phyloP scores from a whole-genome alignment of 2,113 vertebrate species.

The Archilochus colubris region DNA sequence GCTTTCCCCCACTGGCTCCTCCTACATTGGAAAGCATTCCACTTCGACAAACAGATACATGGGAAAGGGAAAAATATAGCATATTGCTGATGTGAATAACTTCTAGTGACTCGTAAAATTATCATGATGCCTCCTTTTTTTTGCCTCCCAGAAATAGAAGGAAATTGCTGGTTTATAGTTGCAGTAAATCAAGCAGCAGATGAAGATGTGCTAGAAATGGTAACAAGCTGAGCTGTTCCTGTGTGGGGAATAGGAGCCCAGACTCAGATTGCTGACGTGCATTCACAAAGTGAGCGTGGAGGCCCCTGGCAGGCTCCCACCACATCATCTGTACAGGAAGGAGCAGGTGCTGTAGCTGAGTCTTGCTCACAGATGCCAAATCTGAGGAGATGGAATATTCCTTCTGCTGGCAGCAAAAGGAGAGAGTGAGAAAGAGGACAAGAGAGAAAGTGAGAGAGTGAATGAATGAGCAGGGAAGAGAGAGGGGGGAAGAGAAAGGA shows the following conservation, averaged over 20 bases:
- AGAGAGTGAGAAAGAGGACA: rapidly evolving
- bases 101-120: background rate
- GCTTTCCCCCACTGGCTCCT: background rate
- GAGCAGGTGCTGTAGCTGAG: background rate
- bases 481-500: rapidly evolving
- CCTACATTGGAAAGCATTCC: background rate
- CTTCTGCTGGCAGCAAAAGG: background rate
- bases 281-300: background rate
- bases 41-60: background rate
- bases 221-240: slow-evolving; percentile 18
- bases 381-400: background rate
- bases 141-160: background rate
- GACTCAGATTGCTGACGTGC: background rate
- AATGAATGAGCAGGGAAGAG: no score
- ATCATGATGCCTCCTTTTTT: background rate
- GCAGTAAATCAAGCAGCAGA: slow-evolving; percentile 27
- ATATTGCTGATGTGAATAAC: background rate
- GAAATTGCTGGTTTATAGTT: slow-evolving; percentile 3
- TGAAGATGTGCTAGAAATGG: slow-evolving; percentile 29
- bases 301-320: background rate
- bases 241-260: background rate
- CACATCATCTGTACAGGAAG: background rate
- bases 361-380: background rate
- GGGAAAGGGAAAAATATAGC: background rate
- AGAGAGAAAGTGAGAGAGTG: no score